These are phyloP conservation scores for Glaucopsyche alexis DNA, from an alignment of 2,888 invertebrate species.

Conservation along the genomic window DNA sequence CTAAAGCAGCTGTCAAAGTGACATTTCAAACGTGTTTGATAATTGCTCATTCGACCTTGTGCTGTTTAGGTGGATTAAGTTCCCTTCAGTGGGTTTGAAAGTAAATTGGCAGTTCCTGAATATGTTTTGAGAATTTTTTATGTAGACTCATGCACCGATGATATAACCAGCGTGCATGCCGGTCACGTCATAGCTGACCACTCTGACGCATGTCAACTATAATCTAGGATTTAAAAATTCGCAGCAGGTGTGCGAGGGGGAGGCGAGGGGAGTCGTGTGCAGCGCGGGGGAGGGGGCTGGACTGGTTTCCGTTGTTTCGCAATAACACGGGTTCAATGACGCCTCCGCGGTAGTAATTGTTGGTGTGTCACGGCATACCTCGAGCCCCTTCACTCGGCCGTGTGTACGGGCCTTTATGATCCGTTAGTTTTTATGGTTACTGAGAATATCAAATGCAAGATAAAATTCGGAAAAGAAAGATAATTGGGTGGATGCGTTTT, in stretches of 20 bases:
- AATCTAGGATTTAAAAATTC: slow-evolving; percentile 78
- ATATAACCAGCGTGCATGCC: slow-evolving; percentile 55
- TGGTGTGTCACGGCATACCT: slow-evolving; percentile 65
- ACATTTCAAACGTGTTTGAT: not conserved
- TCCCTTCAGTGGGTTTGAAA: not conserved
- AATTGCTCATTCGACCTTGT: slow-evolving; percentile 7
- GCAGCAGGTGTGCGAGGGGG: slow-evolving; percentile 65
- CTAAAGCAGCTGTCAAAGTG: not conserved
- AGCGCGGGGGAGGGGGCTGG: slow-evolving; percentile 50
- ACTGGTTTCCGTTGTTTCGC: slow-evolving; percentile 80
- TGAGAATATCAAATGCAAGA: not conserved
- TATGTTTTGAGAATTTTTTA: slow-evolving; percentile 25
- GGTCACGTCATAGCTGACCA: slow-evolving; percentile 57
- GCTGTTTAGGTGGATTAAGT: not conserved
- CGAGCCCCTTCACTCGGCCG: slow-evolving; percentile 56
- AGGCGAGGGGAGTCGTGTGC: slow-evolving; percentile 34
- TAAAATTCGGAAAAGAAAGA: not conserved
- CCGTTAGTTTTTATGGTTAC: slow-evolving; percentile 40
- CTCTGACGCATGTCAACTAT: slow-evolving; percentile 66
- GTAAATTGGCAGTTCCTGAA: slow-evolving; percentile 14
- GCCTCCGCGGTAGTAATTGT: slow-evolving; percentile 71
- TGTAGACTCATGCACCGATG: slow-evolving; percentile 42
- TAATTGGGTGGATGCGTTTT: not conserved
- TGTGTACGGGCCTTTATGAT: slow-evolving; percentile 27
- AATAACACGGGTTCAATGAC: slow-evolving; percentile 77